Percentiles rank a stretch among this genome's conserved stretches.
These are phyloP conservation scores for Aphelinus certus DNA, from an alignment of 1,140 invertebrate species.

Conservation along the genomic window DNA sequence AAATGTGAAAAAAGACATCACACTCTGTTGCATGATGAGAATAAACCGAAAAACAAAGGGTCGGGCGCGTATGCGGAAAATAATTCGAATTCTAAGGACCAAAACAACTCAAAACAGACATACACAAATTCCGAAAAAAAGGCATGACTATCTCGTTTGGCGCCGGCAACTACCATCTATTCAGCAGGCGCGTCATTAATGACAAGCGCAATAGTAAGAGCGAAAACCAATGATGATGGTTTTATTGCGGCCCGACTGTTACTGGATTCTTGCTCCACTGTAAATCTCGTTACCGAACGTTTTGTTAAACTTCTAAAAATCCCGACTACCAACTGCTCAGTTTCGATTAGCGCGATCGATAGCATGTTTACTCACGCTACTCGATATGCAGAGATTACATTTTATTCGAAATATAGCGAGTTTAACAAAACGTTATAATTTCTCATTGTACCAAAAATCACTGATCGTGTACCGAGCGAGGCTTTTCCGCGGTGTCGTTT, in stretches of 20 bases:
- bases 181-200: too few species aligned
- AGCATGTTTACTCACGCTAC: not conserved
- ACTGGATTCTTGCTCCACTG: constrained; percentile 9
- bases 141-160: too few species aligned
- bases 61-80: too few species aligned
- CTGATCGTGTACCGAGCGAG: not conserved
- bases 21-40: too few species aligned
- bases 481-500: constrained; percentile 20
- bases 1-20: too few species aligned
- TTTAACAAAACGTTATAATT: not conserved
- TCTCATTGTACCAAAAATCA: not conserved
- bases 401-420: not conserved
- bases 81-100: too few species aligned
- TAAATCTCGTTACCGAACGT: not conserved
- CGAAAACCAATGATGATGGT: too few species aligned
- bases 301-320: not conserved
- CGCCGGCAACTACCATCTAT: too few species aligned
- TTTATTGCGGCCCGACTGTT: not conserved
- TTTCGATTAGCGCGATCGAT: not conserved
- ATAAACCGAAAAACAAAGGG: too few species aligned
- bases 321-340: not conserved
- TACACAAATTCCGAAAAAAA: too few species aligned
- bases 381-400: not conserved
- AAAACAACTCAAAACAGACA: too few species aligned
- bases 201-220: too few species aligned